Conservation (phyloP, 1,140 invertebrate species). For the Drosophila lowei region DNA sequence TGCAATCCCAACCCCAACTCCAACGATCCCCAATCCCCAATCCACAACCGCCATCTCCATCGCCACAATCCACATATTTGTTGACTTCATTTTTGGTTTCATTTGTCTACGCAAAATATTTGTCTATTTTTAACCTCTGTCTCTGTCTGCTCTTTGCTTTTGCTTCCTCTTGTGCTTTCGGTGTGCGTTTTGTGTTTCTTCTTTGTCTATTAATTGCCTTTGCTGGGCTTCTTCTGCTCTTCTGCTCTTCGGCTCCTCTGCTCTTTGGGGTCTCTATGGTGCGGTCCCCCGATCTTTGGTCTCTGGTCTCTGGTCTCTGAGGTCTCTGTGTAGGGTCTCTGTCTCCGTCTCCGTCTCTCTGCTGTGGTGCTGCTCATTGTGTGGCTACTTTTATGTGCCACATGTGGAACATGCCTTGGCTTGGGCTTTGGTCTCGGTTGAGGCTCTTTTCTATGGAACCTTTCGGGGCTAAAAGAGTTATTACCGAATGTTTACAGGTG, state of each 20-base stretch:
- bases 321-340: neutral
- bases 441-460: too few species aligned
- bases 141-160: constrained; percentile 10
- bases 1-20: too few species aligned
- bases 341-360: too few species aligned
- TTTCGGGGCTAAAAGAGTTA: constrained; percentile 11
- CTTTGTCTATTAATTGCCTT: constrained; percentile 51
- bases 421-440: neutral
- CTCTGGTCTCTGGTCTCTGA: neutral
- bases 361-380: neutral
- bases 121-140: constrained; percentile 31
- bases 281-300: neutral
- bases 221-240: constrained; percentile 9
- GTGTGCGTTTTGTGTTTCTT: too few species aligned
- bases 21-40: neutral
- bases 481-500: constrained; percentile 18
- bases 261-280: constrained; percentile 1
- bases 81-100: constrained; percentile 15
- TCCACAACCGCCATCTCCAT: too few species aligned
- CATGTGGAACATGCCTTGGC: constrained; percentile 15
- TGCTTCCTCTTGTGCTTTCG: constrained; percentile 1
- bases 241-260: constrained; percentile 16
- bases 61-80: constrained; percentile 9
- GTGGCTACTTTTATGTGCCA: constrained; percentile 3
- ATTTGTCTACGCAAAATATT: constrained; percentile 51